These are phyloP conservation scores for Drosophila lacertosa DNA, from an alignment of 1,140 invertebrate genomes.

Conservation along the genomic window DNA sequence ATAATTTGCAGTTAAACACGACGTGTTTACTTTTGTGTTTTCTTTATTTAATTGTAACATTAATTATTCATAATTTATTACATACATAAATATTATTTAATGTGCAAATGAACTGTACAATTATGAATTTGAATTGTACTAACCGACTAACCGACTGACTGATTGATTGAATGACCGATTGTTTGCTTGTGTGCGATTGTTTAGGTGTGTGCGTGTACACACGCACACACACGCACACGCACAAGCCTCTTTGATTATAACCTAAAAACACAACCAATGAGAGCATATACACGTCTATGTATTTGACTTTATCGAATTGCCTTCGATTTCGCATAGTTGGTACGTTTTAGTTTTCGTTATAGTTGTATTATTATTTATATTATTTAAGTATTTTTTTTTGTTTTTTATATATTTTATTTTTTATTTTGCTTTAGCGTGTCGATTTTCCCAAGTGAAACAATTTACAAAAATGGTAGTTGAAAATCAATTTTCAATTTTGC, in stretches of 20 bases:
- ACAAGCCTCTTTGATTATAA: slow-evolving; percentile 75
- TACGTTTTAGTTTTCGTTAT: slow-evolving; percentile 47
- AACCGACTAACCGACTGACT: slow-evolving; percentile 45
- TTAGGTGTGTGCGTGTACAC: slow-evolving; percentile 18
- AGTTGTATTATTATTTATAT: slow-evolving; percentile 44
- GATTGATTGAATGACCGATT: slow-evolving; percentile 64
- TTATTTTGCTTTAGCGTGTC: slow-evolving; percentile 75
- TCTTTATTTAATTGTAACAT: slow-evolving; percentile 16
- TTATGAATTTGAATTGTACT: slow-evolving; percentile 38
- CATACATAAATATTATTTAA: slow-evolving; percentile 52
- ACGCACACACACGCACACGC: slow-evolving; percentile 47
- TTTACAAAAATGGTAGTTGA: slow-evolving; percentile 76
- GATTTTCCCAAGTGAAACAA: slow-evolving; percentile 82
- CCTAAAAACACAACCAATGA: slow-evolving; percentile 84
- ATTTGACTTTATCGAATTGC: slow-evolving; percentile 69
- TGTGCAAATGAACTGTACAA: slow-evolving; percentile 75
- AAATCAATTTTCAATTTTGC: slow-evolving; percentile 59
- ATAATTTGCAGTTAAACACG: slow-evolving; percentile 59
- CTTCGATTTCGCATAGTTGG: slow-evolving; percentile 50
- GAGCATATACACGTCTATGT: slow-evolving; percentile 83
- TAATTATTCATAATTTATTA: slow-evolving; percentile 39
- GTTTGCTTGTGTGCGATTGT: slow-evolving; percentile 42
- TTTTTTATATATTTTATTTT: slow-evolving; percentile 52
- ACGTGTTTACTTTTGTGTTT: slow-evolving; percentile 20
- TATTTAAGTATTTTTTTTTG: slow-evolving; percentile 52